A percentile compares a stretch with the other conserved stretches of the same genome.
Conservation (phyloP, 2,797 vertebrate genomes). For the Falco peregrinus region DNA sequence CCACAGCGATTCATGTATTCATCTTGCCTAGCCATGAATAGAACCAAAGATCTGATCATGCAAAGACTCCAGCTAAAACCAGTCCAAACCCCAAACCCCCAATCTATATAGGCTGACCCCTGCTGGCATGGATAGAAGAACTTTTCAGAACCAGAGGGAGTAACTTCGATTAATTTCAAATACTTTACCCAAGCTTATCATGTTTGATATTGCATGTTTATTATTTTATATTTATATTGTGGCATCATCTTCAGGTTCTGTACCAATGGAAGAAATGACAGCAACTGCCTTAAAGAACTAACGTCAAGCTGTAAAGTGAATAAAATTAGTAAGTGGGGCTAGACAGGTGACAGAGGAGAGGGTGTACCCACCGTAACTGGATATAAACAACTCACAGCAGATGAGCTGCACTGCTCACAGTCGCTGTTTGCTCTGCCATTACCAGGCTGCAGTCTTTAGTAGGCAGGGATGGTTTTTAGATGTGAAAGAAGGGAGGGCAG, state of each 20-base stretch:
- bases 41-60: not conserved
- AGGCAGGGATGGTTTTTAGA: not conserved
- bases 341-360: not conserved
- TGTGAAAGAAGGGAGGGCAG: not conserved
- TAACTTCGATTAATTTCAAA: not conserved
- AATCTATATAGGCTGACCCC: not conserved
- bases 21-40: not conserved
- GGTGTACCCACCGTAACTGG: accelerated
- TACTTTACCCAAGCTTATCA: not conserved
- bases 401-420: accelerated
- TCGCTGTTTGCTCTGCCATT: not conserved
- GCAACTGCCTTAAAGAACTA: not conserved
- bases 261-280: not conserved
- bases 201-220: not conserved
- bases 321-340: not conserved
- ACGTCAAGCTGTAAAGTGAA: not conserved
- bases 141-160: not conserved
- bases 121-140: not conserved
- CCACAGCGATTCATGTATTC: not conserved
- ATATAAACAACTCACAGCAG: not conserved
- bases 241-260: not conserved
- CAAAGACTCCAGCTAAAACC: not conserved
- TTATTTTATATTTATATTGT: not conserved
- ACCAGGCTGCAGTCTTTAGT: not conserved
- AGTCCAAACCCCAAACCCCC: not conserved